A percentile compares a stretch with the other conserved stretches of the same genome.
Evolutionary conservation across 1,140 invertebrate species (phyloP).

Genomic region (Lethrus apterus): DNA sequence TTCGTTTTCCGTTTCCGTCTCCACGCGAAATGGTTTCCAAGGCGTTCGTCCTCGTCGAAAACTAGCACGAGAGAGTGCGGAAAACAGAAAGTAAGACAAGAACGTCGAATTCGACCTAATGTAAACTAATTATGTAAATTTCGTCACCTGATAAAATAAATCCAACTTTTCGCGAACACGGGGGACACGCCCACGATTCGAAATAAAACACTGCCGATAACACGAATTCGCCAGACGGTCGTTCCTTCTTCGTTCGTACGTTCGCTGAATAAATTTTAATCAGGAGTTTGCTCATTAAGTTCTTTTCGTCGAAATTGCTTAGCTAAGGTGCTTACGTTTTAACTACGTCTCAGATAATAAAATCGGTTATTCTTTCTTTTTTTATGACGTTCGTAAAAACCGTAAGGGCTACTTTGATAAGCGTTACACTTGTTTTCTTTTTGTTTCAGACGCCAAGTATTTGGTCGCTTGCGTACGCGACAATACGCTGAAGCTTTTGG

Average conservation of each 20-base stretch:
- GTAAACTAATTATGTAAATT: slow-evolving; percentile 19
- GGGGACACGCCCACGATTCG: background rate
- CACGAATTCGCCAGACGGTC: too few species aligned
- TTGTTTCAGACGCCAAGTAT: slow-evolving; percentile 76
- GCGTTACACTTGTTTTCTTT: background rate
- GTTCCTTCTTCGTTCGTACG: too few species aligned
- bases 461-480: slow-evolving; percentile 88
- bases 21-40: too few species aligned
- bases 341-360: too few species aligned
- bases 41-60: too few species aligned
- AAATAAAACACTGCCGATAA: slow-evolving; percentile 13
- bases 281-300: too few species aligned
- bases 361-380: too few species aligned
- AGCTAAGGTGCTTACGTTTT: too few species aligned
- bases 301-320: too few species aligned
- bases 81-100: too few species aligned
- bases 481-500: slow-evolving; percentile 89
- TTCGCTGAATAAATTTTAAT: too few species aligned
- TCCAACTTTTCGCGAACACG: slow-evolving; percentile 9
- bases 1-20: background rate
- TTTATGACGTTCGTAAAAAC: background rate
- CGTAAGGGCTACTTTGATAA: background rate
- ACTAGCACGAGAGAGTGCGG: too few species aligned
- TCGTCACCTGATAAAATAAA: slow-evolving; percentile 19
- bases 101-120: slow-evolving; percentile 11